Evolutionary conservation across 2,888 invertebrate species (phyloP).

Genomic region (Camptogramma bilineatum): DNA sequence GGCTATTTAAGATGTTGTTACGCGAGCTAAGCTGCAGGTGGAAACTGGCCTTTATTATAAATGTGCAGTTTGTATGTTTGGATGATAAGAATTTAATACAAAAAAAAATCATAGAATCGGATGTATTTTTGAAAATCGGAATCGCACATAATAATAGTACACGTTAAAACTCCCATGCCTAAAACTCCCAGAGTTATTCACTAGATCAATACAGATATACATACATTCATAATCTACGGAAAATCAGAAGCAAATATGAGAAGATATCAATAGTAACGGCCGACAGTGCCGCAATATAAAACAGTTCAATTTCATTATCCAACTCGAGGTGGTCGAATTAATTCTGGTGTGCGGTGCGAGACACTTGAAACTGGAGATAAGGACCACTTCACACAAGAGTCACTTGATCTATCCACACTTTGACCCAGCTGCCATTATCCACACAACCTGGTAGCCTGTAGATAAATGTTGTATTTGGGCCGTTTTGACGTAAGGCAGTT

Average conservation of each 20-base stretch:
- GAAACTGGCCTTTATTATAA: too few relatives aligned
- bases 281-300: constrained; percentile 12
- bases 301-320: constrained; percentile 32
- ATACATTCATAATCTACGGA: not conserved
- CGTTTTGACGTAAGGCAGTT: not conserved
- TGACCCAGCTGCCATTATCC: constrained; percentile 44
- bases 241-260: not conserved
- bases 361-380: constrained; percentile 47
- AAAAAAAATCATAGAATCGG: too few relatives aligned
- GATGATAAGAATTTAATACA: too few relatives aligned
- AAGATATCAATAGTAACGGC: not conserved
- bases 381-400: constrained; percentile 49
- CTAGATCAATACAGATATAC: too few relatives aligned
- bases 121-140: too few relatives aligned
- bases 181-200: too few relatives aligned
- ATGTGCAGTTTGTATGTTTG: too few relatives aligned
- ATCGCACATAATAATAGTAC: too few relatives aligned
- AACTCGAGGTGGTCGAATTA: constrained; percentile 39
- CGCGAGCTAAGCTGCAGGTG: too few relatives aligned
- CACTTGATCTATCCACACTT: constrained; percentile 57
- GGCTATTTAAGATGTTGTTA: too few relatives aligned
- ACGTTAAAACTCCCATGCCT: too few relatives aligned
- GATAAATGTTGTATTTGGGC: constrained; percentile 15
- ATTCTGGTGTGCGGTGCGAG: constrained; percentile 42
- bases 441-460: constrained; percentile 35